Base-by-base conservation (phyloP, 2,888 invertebrate genomes). In the Drosophila nr. perissopoda region DNA sequence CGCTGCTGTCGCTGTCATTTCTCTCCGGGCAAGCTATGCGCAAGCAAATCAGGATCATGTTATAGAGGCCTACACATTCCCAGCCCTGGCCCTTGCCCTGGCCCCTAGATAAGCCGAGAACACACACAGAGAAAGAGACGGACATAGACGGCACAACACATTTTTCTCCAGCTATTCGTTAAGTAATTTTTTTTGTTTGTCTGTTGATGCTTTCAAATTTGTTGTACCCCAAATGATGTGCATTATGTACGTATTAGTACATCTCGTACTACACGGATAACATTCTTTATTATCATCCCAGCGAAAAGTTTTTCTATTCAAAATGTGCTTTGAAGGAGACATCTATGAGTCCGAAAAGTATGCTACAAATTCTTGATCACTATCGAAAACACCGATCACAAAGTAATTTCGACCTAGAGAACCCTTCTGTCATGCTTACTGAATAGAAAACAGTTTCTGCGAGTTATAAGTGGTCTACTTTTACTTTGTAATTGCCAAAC, bases 11-110 rank as follows among this genome's bases (percentile, higher is more conserved):
- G 70, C 78, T 81, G 73, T 81, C 78, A 68, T 70, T 86, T 76
- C 81, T 52, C 57, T 38, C n/a, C 21, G 65, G 66, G 46, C 49
- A 69, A 72, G 66, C 70, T 70, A 79, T 84, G 79, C 49, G 61
- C 62, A 62, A 64, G 74, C 78, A 82, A 81, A 83, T 83, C 84
- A 70, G 62, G 67, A 70, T 70, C 74, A 74, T 77, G 78, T 83
- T 77, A 58, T 70, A 61, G 70, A 70, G 58, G 83, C 72, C 70
- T 67, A 79, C 53, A 60, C 54, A 63, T 49, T 58, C 42, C 56
- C 42, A 31, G 16, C 42, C 10, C 49, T 18, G 5, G 11, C 27
- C 42, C 29, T 29, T 13, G 46, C 33, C 54, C 36, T 48, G 60
- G 57, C 73, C 63, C 40, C 80, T 56, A 62, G 78, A 63, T 81